Conservation (phyloP, 2,797 vertebrate species). For the Periparus ater region DNA sequence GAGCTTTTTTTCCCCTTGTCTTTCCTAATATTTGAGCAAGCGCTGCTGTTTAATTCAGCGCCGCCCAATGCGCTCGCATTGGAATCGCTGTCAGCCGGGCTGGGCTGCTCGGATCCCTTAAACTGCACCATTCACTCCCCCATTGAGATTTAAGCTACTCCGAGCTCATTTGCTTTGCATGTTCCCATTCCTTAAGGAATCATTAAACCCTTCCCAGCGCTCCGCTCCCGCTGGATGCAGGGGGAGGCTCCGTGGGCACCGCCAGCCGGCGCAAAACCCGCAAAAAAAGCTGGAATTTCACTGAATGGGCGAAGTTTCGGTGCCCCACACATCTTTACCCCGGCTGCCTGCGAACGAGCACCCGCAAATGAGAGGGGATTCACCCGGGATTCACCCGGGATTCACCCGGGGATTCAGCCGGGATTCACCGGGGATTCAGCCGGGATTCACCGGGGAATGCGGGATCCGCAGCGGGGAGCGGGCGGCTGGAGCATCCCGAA, state of each 20-base stretch:
- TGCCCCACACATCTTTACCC: not conserved
- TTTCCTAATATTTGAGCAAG: slow-evolving; percentile 34
- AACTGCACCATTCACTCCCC: slow-evolving; percentile 1
- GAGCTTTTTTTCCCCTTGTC: not conserved
- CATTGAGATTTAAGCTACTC: slow-evolving; percentile 17
- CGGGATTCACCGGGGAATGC: not conserved
- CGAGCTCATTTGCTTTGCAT: slow-evolving; percentile 21
- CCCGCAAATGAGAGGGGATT: not conserved
- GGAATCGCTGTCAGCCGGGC: slow-evolving; percentile 6
- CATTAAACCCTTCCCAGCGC: not conserved
- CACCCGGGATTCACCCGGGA: not conserved
- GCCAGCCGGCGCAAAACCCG: not conserved
- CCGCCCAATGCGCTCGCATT: not conserved
- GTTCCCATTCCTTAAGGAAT: slow-evolving; percentile 2
- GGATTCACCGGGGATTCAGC: too few relatives aligned
- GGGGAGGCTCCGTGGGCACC: not conserved
- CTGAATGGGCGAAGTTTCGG: not conserved
- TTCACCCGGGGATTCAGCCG: too few relatives aligned
- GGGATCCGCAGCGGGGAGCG: not conserved
- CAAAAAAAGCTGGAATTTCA: not conserved
- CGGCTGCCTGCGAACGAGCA: not conserved
- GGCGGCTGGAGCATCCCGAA: not conserved
- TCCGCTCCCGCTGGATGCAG: not conserved
- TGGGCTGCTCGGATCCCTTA: not conserved
- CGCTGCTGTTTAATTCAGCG: not conserved